Conservation (phyloP, 2,888 invertebrate species). For the Eupithecia subumbrata region DNA sequence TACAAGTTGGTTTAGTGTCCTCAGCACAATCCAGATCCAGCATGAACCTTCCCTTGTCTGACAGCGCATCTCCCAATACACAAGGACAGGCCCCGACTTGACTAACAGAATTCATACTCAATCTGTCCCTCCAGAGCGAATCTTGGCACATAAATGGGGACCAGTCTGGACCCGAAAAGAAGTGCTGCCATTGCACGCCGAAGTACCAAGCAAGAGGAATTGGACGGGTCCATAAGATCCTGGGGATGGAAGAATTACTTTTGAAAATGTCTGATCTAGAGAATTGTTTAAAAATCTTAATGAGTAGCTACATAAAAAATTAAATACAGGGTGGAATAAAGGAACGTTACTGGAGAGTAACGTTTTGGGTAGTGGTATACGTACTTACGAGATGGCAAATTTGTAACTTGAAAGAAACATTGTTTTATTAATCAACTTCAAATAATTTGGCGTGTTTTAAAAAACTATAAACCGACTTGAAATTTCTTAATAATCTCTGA, state of each 20-base stretch:
- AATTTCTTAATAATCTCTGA: no score
- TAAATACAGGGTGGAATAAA: no score
- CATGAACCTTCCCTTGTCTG: conserved; percentile 96
- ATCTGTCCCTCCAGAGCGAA: conserved; percentile 94
- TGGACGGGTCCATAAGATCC: conserved; percentile 94
- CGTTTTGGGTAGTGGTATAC: no score
- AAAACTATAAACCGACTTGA: no score
- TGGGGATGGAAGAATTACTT: conserved; percentile 49
- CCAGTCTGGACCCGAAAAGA: conserved; percentile 85
- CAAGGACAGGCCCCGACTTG: conserved; percentile 96
- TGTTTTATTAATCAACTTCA: no score
- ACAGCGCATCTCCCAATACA: conserved; percentile 93
- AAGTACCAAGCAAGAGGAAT: conserved; percentile 98
- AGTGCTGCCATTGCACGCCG: conserved; percentile 92
- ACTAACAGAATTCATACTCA: conserved; percentile 92
- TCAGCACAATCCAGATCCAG: conserved; percentile 96
- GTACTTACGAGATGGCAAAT: no score
- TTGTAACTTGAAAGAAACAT: no score
- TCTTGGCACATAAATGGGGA: conserved; percentile 92
- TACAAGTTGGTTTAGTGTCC: conserved; percentile 94
- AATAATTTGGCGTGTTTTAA: no score
- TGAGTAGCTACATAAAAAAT: no score
- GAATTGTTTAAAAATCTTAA: not conserved
- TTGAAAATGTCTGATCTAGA: not conserved
- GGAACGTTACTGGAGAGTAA: no score